Percentiles rank a stretch among this genome's conserved stretches.
These are phyloP conservation scores for Scaptomyza hsui DNA, from an alignment of 1,140 invertebrate species.

Conservation along the genomic window DNA sequence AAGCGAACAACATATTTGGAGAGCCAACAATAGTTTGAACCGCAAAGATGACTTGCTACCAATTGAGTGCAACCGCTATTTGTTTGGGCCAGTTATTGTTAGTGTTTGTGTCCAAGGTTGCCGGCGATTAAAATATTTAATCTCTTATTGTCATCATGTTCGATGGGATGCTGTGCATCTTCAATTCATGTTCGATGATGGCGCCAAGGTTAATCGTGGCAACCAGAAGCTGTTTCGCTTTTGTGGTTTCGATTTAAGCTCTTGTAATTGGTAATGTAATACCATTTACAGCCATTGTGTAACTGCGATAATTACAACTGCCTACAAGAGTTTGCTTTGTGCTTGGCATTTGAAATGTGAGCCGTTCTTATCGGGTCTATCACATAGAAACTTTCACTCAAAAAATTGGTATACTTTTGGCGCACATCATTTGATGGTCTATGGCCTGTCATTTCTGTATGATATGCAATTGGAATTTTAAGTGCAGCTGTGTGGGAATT, in stretches of 20 bases:
- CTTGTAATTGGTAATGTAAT: constrained; percentile 67
- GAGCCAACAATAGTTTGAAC: constrained; percentile 19
- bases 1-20: constrained; percentile 14
- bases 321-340: constrained; percentile 35
- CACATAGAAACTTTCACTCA: constrained; percentile 46
- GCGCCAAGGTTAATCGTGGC: constrained; percentile 55
- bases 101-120: constrained; percentile 52
- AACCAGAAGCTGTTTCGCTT: constrained; percentile 59
- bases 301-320: constrained; percentile 47
- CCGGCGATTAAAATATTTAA: constrained; percentile 70
- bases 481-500: constrained; percentile 58
- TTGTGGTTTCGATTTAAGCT: constrained; percentile 30
- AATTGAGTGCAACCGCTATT: constrained; percentile 34
- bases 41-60: constrained; percentile 47
- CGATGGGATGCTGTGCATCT: constrained; percentile 48
- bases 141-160: constrained; percentile 51
- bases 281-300: constrained; percentile 62
- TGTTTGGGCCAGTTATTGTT: constrained; percentile 18
- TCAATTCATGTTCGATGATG: constrained; percentile 31
- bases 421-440: constrained; percentile 25
- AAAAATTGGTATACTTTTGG: constrained; percentile 36
- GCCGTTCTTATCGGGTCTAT: constrained; percentile 58
- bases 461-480: constrained; percentile 59
- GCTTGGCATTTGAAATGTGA: constrained; percentile 53
- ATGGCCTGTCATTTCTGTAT: constrained; percentile 40